Evolutionary conservation across 2,113 vertebrate species (phyloP).

Genomic region (Genyomyrus donnyi): DNA sequence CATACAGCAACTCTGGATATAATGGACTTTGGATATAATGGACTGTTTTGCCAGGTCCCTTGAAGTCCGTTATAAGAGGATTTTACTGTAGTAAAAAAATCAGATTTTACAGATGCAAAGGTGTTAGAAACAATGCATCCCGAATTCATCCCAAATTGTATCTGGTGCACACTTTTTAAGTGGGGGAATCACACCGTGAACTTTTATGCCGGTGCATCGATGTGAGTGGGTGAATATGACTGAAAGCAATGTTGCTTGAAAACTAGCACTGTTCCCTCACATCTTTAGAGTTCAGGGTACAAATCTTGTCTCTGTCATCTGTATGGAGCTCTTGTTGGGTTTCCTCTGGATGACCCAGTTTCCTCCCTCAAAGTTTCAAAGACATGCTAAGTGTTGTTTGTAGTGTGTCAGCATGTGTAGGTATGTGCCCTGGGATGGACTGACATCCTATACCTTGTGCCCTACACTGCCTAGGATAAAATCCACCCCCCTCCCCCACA

Average conservation of each 20-base stretch:
- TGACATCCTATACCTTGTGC: neutral
- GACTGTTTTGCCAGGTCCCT: too few species aligned
- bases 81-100: neutral
- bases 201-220: neutral
- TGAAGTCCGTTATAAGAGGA: too few species aligned
- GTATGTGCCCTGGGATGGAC: neutral
- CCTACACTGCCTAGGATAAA: neutral
- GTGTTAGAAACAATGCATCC: neutral
- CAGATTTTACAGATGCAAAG: neutral
- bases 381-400: neutral
- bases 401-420: neutral
- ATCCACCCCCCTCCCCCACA: neutral
- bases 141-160: neutral
- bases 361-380: neutral
- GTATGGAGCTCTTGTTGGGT: neutral
- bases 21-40: too few species aligned
- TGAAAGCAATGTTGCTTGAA: neutral
- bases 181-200: neutral
- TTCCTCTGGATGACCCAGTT: neutral
- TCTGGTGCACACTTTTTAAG: neutral
- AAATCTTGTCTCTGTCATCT: neutral
- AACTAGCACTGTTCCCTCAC: neutral
- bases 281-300: neutral
- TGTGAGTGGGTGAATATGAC: neutral
- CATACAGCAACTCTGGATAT: too few species aligned